A percentile compares a stretch with the other conserved stretches of the same genome.
These are phyloP conservation scores for Cyrtorhinus lividipennis DNA, from an alignment of 1,140 invertebrate genomes.

Conservation along the genomic window DNA sequence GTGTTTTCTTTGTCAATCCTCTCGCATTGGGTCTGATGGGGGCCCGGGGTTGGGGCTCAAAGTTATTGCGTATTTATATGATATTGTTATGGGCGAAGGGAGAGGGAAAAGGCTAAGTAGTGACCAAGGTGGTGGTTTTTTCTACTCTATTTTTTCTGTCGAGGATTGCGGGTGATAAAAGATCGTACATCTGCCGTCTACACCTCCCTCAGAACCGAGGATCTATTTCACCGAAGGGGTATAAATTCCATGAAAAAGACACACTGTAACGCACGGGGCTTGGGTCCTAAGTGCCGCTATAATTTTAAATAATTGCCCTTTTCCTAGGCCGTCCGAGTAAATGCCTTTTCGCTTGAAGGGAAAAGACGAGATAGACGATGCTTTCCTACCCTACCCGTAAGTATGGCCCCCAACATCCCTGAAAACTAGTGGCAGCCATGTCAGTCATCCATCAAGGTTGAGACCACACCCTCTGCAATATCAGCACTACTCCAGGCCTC, in stretches of 20 bases:
- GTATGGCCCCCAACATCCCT: no score
- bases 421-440: no score
- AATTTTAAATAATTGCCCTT: slow-evolving; percentile 10
- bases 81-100: slow-evolving; percentile 1
- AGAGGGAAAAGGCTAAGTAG: not conserved
- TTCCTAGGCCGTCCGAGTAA: not conserved
- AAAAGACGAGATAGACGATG: no score
- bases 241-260: not conserved
- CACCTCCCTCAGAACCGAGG: not conserved
- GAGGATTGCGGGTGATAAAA: not conserved
- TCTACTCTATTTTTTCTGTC: no score
- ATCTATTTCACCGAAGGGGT: not conserved
- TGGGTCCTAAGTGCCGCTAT: not conserved
- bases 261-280: not conserved
- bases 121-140: not conserved
- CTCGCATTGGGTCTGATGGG: no score
- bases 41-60: no score
- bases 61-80: slow-evolving; percentile 9
- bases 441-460: slow-evolving; percentile 5
- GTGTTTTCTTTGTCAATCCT: slow-evolving; percentile 9
- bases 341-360: no score
- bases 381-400: no score
- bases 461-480: not conserved
- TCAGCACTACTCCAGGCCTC: not conserved
- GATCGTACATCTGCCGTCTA: not conserved